Conservation (phyloP, 2,797 vertebrate genomes). For the Avahi laniger region DNA sequence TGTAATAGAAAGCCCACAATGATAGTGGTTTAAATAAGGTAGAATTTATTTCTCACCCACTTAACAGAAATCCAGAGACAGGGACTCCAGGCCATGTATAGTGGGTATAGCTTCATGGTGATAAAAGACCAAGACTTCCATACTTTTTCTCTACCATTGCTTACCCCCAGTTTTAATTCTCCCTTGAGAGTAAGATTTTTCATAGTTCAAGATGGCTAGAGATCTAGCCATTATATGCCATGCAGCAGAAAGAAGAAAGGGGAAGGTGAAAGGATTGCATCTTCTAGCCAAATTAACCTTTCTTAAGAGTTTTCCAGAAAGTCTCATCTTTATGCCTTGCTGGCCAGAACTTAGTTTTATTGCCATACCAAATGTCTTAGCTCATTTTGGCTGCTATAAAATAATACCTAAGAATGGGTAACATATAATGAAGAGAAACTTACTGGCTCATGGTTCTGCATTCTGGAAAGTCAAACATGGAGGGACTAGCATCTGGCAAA, state of each 20-base stretch:
- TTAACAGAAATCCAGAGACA: not conserved
- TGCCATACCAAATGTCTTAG: not conserved
- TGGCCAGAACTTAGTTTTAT: not conserved
- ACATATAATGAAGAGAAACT: not conserved
- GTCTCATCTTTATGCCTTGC: not conserved
- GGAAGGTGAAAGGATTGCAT: not conserved
- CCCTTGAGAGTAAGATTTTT: not conserved
- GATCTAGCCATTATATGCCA: not conserved
- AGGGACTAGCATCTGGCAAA: too few relatives aligned
- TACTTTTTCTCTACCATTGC: not conserved
- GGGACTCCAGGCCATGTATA: not conserved
- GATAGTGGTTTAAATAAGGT: not conserved
- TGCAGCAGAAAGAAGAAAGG: not conserved
- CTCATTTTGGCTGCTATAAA: not conserved
- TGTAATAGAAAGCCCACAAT: not conserved
- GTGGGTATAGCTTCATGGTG: not conserved
- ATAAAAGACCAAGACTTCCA: not conserved
- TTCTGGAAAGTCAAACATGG: too few relatives aligned
- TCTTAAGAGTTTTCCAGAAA: not conserved
- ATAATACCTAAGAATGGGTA: not conserved
- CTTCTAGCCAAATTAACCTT: not conserved
- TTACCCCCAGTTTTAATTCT: not conserved
- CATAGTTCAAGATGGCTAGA: not conserved
- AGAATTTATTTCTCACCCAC: not conserved
- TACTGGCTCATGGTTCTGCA: not conserved